Evolutionary conservation across 2,888 invertebrate genomes (phyloP).

Genomic region (Tiliacea aurago): DNA sequence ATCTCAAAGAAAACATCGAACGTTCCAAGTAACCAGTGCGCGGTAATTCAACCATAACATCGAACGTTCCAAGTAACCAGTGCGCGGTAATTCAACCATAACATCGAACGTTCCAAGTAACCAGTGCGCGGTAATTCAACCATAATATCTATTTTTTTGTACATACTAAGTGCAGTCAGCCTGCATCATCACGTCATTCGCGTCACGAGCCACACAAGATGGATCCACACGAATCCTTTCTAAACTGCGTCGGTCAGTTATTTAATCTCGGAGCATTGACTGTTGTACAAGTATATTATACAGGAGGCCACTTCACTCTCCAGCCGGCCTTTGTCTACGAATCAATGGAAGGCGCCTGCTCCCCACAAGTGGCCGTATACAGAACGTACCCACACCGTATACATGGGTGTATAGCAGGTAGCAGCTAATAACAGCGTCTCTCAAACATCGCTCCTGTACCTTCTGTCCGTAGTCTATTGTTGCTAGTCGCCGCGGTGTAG

Average conservation of each 20-base stretch:
- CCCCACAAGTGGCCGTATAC: not conserved
- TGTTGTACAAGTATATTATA: not conserved
- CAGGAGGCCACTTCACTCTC: not conserved
- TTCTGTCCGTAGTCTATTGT: not conserved
- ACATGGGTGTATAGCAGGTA: not conserved
- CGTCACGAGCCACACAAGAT: not conserved
- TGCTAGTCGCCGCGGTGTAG: not conserved
- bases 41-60: no score
- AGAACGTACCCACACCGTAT: not conserved
- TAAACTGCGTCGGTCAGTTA: not conserved
- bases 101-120: no score
- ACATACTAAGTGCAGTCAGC: not conserved
- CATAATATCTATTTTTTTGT: not conserved
- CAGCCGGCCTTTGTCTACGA: conserved; percentile 2
- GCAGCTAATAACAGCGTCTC: conserved; percentile 16
- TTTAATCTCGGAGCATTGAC: not conserved
- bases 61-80: no score
- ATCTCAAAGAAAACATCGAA: conserved; percentile 17
- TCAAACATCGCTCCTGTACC: not conserved
- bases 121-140: not conserved
- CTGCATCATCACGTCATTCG: not conserved
- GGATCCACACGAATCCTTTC: not conserved
- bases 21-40: not conserved
- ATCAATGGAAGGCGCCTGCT: conserved; percentile 9
- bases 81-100: not conserved